Base-by-base conservation (phyloP, 2,888 invertebrate species). In the Eristalis pertinax region DNA sequence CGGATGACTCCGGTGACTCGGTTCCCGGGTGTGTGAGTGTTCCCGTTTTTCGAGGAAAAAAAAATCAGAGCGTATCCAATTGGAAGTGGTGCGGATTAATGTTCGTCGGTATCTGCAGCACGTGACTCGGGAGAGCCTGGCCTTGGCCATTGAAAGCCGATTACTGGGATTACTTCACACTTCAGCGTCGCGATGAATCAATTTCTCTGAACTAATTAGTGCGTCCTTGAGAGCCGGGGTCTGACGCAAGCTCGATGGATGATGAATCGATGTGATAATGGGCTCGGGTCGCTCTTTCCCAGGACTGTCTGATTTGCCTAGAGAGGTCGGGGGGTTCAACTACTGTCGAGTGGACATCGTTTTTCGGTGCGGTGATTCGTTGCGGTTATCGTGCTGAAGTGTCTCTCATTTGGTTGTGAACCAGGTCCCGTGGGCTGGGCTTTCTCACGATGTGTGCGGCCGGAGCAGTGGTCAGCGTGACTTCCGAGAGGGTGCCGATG, bases 161-260 rank as follows among this genome's bases (percentile, higher is more conserved):
- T 87, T 87, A 87, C 72, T 73, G 64, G 87, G 84, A 87, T 87
- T 87, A 87, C 87, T 87, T 87, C 87, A 87, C 87, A 87, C 87
- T 84, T 84, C 87, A 73, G 8, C 79, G 50, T 87, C 69, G 72
- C 63, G 87, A 87, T 87, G 84, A 87, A 87, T 87, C 87, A 87
- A 84, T 87, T 87, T 87, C 72, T 60, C 15, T 26, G 84, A 87
- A 84, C 84, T 87, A 87, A 87, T 87, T 87, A 87, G n/a, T 19
- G 50, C 67, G 67, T 19, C 62, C 38, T n/a, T 24, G 64, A 19
- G 22, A 29, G n/a, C 1, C 15, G 50, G 62, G 64, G 82, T 67
- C 73, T 85, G 32, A 69, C 82, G 41, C 64, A 78, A 73, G 26
- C 65, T 38, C 60, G 35, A 84, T 50, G 50, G 50, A 68, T 81